phyloP scores from a whole-genome alignment of 1,140 invertebrate genomes.

The Cylas formicarius region DNA sequence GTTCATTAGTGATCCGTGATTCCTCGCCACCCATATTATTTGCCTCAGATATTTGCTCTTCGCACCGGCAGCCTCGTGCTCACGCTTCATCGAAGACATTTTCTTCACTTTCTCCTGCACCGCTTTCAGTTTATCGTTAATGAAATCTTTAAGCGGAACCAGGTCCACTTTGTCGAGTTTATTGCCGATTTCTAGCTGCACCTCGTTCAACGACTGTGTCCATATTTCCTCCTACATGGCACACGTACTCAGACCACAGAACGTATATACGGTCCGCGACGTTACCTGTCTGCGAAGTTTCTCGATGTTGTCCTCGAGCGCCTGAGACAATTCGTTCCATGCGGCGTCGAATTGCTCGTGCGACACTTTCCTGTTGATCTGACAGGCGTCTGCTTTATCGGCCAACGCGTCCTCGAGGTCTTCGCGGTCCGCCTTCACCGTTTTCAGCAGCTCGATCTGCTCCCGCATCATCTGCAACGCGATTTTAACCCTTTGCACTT shows the following conservation, averaged over 20 bases:
- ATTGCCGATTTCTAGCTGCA: slow-evolving; percentile 57
- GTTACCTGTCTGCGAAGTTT: slow-evolving; percentile 55
- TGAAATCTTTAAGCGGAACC: slow-evolving; percentile 56
- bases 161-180: slow-evolving; percentile 62
- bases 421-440: slow-evolving; percentile 55
- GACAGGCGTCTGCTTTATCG: slow-evolving; percentile 60
- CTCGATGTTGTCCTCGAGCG: slow-evolving; percentile 53
- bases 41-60: slow-evolving; percentile 39
- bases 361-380: slow-evolving; percentile 61
- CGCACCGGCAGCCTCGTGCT: slow-evolving; percentile 62
- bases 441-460: slow-evolving; percentile 39
- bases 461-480: slow-evolving; percentile 29
- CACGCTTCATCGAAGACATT: slow-evolving; percentile 48
- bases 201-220: slow-evolving; percentile 55
- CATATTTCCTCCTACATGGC: slow-evolving; percentile 50
- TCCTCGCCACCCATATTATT: not conserved
- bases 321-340: slow-evolving; percentile 54
- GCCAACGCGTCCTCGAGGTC: slow-evolving; percentile 60
- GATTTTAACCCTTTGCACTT: not conserved
- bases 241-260: too few relatives aligned
- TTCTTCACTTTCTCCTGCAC: slow-evolving; percentile 57
- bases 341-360: slow-evolving; percentile 60
- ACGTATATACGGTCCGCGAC: slow-evolving; percentile 8
- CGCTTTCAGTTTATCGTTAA: slow-evolving; percentile 53
- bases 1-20: not conserved